Evolutionary conservation across 2,888 invertebrate genomes (phyloP), one percentile per base, ranked within the genome.

Genomic region (Urechis unicinctus): DNA sequence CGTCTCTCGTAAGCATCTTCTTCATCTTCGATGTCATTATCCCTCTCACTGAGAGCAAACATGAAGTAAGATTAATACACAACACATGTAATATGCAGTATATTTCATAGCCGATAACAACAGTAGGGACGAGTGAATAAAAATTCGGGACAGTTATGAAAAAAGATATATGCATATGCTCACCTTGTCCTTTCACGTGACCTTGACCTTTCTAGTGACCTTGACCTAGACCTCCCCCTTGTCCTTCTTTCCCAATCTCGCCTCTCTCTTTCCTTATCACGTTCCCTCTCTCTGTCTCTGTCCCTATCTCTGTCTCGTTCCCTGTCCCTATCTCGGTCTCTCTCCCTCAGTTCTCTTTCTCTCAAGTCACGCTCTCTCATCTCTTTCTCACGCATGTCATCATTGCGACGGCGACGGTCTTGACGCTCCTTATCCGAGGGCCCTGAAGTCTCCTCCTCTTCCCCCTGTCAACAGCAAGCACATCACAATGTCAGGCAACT

Each of bases 1-100:
- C 93, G 89, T 70, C 89, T 85, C 72, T 96, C 95, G 56, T 92
- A 86, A 24, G 86, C 84, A 77, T 96, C 95, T 71, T 96, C 95
- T 74, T 94, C 94, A 64, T 92, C 85, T 21, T 56, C 57, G 55
- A 26, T 42, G 5, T 57, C 60, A n/a, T 6, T 21, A 3, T 61
- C 59, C 24, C 44, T 24, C 1, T 60, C 60, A 36, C 48, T 30
- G 21, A 45, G 21, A 21, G 21, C 21, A 48, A 48, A 36, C 6
- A 30, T 50, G 48, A 48, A 48, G 36, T 24, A 17, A 5, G 4
- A 24, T 36, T 6, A 30, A 36, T 13, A 9, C 36, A 36, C 36
- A 36, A 36, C 36, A 13, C 36, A 36, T 17, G 17, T n/a, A n/a
- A n/a, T n/a, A n/a, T n/a, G n/a, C n/a, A n/a, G n/a, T n/a, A n/a